A percentile compares a stretch with the other conserved stretches of the same genome.
Evolutionary conservation across 2,113 vertebrate genomes (phyloP).

Genomic region (Misgurnus mizolepis): DNA sequence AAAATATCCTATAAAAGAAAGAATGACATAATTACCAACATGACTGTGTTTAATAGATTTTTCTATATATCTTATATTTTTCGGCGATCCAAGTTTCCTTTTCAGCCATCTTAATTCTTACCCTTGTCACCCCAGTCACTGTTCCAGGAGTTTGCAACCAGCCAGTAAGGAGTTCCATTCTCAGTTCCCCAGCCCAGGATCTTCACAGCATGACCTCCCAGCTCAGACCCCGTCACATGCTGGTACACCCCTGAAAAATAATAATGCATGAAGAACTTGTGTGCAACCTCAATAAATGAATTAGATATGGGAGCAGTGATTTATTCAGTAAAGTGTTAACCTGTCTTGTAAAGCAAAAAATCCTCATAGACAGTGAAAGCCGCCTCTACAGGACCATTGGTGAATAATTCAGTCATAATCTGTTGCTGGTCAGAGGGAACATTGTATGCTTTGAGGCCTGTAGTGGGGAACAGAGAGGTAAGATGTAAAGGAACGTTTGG

Average conservation of each 20-base stretch:
- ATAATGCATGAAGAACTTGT: not conserved
- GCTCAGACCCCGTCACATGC: conserved; percentile 78
- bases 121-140: conserved; percentile 91
- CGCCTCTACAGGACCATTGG: conserved; percentile 85
- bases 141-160: conserved; percentile 95
- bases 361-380: conserved; percentile 85
- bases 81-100: no score
- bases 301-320: not conserved
- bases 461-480: not conserved
- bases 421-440: conserved; percentile 76
- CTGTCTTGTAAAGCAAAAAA: conserved; percentile 86
- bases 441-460: conserved; percentile 76
- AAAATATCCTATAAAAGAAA: conserved; percentile 79
- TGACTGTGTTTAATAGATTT: not conserved
- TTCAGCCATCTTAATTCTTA: conserved; percentile 56
- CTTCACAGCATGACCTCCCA: conserved; percentile 89
- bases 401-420: conserved; percentile 91
- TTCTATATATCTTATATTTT: no score
- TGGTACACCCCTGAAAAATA: conserved; percentile 83
- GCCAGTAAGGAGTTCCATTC: conserved; percentile 83
- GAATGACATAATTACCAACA: not conserved
- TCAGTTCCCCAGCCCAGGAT: conserved; percentile 91
- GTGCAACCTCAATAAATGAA: no score
- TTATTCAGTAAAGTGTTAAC: conserved; percentile 58
- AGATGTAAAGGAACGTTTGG: no score